Evolutionary conservation across 1,140 invertebrate genomes (phyloP), one percentile per base, ranked within the genome.

Genomic region (Trichonephila clavipes): DNA sequence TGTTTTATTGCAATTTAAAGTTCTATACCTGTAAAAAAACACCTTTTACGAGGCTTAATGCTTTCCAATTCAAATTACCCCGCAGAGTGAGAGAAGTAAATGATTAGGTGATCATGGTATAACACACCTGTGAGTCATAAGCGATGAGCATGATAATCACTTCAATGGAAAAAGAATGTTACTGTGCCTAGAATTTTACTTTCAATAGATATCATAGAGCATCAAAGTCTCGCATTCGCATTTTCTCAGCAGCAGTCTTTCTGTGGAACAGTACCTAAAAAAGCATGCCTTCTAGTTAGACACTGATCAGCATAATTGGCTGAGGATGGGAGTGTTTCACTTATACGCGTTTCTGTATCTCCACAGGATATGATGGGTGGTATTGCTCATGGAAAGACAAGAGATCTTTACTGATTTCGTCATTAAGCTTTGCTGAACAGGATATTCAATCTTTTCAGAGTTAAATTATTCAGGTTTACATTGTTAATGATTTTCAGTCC

Each of bases 341-440:
- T 77, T 34, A 77, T 77, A 77, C 6, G 1, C 34, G 34, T 77
- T 77, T 77, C 72, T 77, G 28, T 77, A 18, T 77, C 34, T 77
- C 72, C 28, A 16, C 72, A 1, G 28, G 66, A 24, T 69, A 7
- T 69, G 21, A 69, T 69, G 66, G 66, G 66, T 69, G 72, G 28
- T 77, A 77, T 77, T 40, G 28, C 72, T 77, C 28, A 77, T 5
- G 72, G 34, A 18, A 69, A 21, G 19, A 69, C n/a, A 34, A 77
- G 72, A 77, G 24, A 77, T 77, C 72, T 77, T 77, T 77, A 77
- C 72, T 77, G 72, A 40, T 34, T 77, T 40, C 72, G 28, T 77
- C 72, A 77, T 77, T 77, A 77, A 77, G 72, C 28, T 34, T 34
- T 28, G 18, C 28, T 14, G 28, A 34, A 28, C 28, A 40, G 72